Evolutionary conservation across 2,113 vertebrate genomes (phyloP), one percentile per base, ranked within the genome.

Genomic region (Centropristis striata): DNA sequence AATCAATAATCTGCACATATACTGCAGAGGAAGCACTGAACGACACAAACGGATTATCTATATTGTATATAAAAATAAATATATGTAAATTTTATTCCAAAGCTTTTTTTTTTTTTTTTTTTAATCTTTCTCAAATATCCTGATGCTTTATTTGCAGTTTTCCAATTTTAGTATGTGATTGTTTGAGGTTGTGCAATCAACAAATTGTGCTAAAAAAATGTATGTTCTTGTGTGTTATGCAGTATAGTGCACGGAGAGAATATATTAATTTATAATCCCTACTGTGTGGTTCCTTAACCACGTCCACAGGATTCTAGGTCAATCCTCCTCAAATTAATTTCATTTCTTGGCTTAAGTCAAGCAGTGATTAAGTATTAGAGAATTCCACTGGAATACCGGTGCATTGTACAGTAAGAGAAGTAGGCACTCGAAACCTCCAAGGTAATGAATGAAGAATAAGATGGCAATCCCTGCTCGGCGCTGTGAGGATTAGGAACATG

Each of bases 241-340:
- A 72, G 41, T 54, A 49, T 14, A 32, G 27, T 16, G 36, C 37
- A 63, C 36, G 28, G 15, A 59, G 69, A 78, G 18, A 41, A 49
- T 58, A 65, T 51, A 84, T 75, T 70, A 53, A 87, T 69, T 84
- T 39, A 75, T 68, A 84, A 80, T 82, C 84, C 76, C 58, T 67
- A 13, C 60, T 25, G 71, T 58, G 57, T 74, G 79, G 25, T 72
- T 77, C 51, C 61, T 50, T 58, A 42, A 81, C 46, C 68, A 59
- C 83, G 85, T 83, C 75, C 71, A 81, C 36, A 78, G 73, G 68
- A 88, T 87, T 88, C 65, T 84, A 70, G 87, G 88, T 87, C 90
- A 93, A 55, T 87, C 84, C 77, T 80, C 61, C 70, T 75, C 32
- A 70, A 69, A 64, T 72, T 49, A 84, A 88, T 86, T 84, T 85